Evolutionary conservation across 2,888 invertebrate genomes (phyloP).

Genomic region (Lithophane socia): DNA sequence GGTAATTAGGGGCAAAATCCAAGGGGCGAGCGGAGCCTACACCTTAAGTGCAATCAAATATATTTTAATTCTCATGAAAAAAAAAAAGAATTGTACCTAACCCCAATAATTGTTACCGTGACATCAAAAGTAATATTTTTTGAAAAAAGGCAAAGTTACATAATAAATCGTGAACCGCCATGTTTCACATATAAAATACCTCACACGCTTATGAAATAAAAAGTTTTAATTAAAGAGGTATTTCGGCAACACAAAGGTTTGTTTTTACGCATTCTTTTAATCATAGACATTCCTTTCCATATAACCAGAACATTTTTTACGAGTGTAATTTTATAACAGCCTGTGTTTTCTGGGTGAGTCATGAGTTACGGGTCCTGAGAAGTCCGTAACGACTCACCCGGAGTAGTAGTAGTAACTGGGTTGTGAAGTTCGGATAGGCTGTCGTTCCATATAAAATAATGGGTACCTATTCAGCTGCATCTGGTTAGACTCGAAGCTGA

Average conservation of each 20-base stretch:
- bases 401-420: too few species aligned
- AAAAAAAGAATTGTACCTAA: too few species aligned
- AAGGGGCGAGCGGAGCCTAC: too few species aligned
- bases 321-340: neutral
- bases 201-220: neutral
- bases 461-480: too few species aligned
- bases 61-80: neutral
- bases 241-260: neutral
- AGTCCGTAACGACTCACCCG: neutral
- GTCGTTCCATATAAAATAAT: too few species aligned
- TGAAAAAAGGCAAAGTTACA: neutral
- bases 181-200: neutral
- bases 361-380: neutral
- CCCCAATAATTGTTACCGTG: neutral
- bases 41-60: neutral
- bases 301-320: neutral
- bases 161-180: neutral
- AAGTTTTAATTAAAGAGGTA: constrained; percentile 9
- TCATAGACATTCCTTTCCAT: neutral
- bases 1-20: too few species aligned
- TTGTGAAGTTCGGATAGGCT: too few species aligned
- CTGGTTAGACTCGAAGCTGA: too few species aligned
- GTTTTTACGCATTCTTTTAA: neutral
- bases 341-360: neutral
- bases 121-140: neutral